These are phyloP conservation scores for Morus bassanus DNA, from an alignment of 2,797 vertebrate species.

Conservation along the genomic window DNA sequence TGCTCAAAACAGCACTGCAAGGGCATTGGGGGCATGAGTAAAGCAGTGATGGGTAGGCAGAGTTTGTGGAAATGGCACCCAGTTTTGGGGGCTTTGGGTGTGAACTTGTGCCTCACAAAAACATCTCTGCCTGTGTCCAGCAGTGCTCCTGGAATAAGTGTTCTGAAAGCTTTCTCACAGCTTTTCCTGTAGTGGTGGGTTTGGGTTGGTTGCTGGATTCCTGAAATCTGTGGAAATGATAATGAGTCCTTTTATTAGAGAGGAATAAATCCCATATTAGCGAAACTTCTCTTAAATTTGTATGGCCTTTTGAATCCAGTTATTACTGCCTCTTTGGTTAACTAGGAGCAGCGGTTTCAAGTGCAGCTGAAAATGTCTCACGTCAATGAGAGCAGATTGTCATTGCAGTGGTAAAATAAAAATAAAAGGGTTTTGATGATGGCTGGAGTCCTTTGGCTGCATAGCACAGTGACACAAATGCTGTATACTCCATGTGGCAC, in stretches of 20 bases:
- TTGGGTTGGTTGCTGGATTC: neutral
- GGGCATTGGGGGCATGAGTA: neutral
- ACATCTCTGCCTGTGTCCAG: neutral
- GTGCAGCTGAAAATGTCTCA: neutral
- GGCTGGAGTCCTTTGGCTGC: neutral
- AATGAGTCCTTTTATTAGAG: neutral
- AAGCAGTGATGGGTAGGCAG: neutral
- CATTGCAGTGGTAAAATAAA: neutral
- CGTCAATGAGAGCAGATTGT: neutral
- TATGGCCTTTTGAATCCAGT: neutral
- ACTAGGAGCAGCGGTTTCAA: neutral
- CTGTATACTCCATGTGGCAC: neutral
- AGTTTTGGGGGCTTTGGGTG: neutral
- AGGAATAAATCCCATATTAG: neutral
- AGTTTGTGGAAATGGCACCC: neutral
- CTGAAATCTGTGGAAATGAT: neutral
- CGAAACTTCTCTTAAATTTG: neutral
- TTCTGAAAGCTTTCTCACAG: neutral
- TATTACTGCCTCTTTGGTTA: neutral
- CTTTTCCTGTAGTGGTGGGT: neutral
- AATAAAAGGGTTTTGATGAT: neutral
- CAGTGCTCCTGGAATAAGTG: neutral
- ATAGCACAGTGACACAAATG: neutral
- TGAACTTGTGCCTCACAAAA: neutral
- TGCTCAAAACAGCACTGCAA: rapidly evolving